These are phyloP conservation scores for Lasioglossum oenotherae DNA, from an alignment of 2,888 invertebrate genomes.

Conservation along the genomic window DNA sequence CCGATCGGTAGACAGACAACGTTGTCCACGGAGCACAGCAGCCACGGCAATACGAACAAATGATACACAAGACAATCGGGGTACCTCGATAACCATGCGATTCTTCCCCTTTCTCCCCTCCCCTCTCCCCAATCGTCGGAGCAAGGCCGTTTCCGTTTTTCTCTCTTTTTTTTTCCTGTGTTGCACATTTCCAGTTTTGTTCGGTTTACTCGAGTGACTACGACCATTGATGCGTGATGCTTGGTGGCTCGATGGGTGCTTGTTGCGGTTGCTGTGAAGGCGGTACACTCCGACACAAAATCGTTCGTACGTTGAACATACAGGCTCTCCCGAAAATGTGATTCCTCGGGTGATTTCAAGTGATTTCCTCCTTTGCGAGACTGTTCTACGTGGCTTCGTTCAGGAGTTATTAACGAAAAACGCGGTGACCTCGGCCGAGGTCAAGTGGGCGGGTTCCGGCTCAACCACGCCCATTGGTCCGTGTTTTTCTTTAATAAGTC, in stretches of 20 bases:
- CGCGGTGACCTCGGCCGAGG: too few species aligned
- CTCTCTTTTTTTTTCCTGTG: too few species aligned
- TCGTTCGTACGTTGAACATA: neutral
- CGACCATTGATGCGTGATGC: slow-evolving; percentile 6
- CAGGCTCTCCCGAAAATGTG: too few species aligned
- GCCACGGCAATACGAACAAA: slow-evolving; percentile 71
- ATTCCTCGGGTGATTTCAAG: too few species aligned
- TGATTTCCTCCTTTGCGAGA: too few species aligned
- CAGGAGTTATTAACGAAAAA: too few species aligned
- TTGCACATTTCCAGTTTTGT: neutral
- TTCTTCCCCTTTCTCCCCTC: slow-evolving; percentile 14
- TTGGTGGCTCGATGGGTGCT: slow-evolving; percentile 7
- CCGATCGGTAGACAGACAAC: neutral
- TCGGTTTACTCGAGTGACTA: neutral
- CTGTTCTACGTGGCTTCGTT: too few species aligned
- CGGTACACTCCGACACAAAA: neutral
- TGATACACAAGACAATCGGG: slow-evolving; percentile 65
- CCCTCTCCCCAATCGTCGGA: neutral
- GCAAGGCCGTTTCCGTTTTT: slow-evolving; percentile 31
- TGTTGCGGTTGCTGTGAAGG: slow-evolving; percentile 1
- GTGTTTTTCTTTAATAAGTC: too few species aligned
- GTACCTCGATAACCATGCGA: slow-evolving; percentile 59
- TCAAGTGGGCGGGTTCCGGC: too few species aligned
- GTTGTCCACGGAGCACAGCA: slow-evolving; percentile 58
- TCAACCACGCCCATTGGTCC: too few species aligned